Percentiles rank a stretch among this genome's conserved stretches.
These are phyloP conservation scores for Lycaon pictus DNA, from an alignment of 2,113 vertebrate species.

Conservation along the genomic window DNA sequence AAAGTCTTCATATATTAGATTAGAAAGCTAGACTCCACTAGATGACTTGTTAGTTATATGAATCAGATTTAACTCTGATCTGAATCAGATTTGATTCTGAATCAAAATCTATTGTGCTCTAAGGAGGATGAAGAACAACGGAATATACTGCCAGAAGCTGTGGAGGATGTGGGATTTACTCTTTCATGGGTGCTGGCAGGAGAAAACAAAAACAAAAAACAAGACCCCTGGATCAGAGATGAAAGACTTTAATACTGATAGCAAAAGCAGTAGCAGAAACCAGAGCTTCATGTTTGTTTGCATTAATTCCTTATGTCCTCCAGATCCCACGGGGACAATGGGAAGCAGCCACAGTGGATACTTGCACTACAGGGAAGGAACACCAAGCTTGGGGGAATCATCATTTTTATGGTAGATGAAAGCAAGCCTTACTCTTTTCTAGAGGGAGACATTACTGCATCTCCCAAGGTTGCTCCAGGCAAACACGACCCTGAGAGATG, in stretches of 20 bases:
- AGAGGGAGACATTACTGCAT: neutral
- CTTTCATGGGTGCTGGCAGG: neutral
- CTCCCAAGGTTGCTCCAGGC: neutral
- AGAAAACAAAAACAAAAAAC: neutral
- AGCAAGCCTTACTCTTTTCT: slow-evolving; percentile 15
- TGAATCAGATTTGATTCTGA: neutral
- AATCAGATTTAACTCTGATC: neutral
- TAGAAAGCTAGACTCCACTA: neutral
- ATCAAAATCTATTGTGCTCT: neutral
- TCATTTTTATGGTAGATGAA: neutral
- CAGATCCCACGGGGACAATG: neutral
- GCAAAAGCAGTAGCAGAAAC: neutral
- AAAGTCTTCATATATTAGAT: neutral
- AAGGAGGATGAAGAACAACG: neutral
- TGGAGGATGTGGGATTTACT: neutral
- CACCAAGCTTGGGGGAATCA: neutral
- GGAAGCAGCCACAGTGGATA: neutral
- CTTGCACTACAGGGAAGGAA: neutral
- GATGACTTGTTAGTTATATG: neutral
- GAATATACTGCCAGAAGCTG: neutral
- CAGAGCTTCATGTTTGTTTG: neutral
- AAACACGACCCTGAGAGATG: neutral
- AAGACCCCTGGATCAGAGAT: neutral
- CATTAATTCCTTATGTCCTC: neutral
- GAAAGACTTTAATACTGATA: neutral